phyloP scores from a whole-genome alignment of 2,888 invertebrate species.

The Drosophila prolongata region DNA sequence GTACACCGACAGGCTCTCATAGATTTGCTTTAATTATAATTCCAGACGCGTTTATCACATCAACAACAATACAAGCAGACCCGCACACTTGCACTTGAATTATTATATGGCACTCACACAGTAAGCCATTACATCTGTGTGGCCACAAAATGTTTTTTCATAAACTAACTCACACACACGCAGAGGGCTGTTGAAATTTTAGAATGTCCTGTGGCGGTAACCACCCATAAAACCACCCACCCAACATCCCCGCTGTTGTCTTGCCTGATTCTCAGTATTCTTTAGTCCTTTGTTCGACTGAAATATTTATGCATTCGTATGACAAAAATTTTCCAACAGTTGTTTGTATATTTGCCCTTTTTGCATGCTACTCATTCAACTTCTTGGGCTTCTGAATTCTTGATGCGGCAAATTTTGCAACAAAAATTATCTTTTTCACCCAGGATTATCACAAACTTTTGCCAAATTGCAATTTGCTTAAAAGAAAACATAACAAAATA shows the following conservation, averaged over 20 bases:
- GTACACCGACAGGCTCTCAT: constrained; percentile 53
- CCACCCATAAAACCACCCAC: not conserved
- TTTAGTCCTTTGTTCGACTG: constrained; percentile 57
- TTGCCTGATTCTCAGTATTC: constrained; percentile 35
- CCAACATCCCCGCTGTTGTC: not conserved
- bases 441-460: constrained; percentile 37
- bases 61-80: constrained; percentile 71
- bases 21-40: constrained; percentile 80
- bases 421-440: constrained; percentile 33
- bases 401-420: constrained; percentile 54
- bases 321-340: constrained; percentile 55
- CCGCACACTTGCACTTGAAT: constrained; percentile 70
- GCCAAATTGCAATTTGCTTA: constrained; percentile 41
- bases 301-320: constrained; percentile 68
- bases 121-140: constrained; percentile 55
- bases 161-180: constrained; percentile 48
- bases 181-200: constrained; percentile 54
- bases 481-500: constrained; percentile 31
- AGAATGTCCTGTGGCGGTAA: constrained; percentile 53
- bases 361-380: constrained; percentile 20
- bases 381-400: constrained; percentile 45
- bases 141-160: constrained; percentile 75
- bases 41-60: constrained; percentile 80
- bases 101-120: constrained; percentile 48
- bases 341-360: constrained; percentile 40